These are phyloP conservation scores for Drosophila simulans DNA, from an alignment of 1,140 invertebrate genomes.

Conservation along the genomic window DNA sequence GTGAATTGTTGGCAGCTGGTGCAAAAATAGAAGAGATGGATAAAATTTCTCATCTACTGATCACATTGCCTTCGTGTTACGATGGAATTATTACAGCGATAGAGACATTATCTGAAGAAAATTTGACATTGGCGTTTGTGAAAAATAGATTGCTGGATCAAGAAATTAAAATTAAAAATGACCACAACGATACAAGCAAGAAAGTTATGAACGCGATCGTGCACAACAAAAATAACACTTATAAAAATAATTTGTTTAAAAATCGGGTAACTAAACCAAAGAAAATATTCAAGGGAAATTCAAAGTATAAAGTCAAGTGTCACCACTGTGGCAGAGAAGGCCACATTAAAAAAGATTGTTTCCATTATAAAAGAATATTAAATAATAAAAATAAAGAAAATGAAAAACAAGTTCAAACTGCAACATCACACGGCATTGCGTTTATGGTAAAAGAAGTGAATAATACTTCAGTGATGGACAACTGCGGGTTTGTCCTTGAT, in stretches of 20 bases:
- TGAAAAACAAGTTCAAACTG: constrained; percentile 8
- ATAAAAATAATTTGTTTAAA: constrained; percentile 2
- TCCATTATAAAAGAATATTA: constrained; percentile 7
- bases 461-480: neutral
- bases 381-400: constrained; percentile 7
- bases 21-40: constrained; percentile 9
- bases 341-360: constrained; percentile 18
- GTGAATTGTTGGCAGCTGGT: constrained; percentile 42
- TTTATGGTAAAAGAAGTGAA: constrained; percentile 22
- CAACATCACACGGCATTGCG: constrained; percentile 21
- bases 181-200: constrained; percentile 12
- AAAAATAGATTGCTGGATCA: too few species aligned
- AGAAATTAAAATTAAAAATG: neutral
- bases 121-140: too few species aligned
- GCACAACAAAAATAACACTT: neutral
- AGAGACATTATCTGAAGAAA: too few species aligned
- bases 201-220: constrained; percentile 4
- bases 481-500: constrained; percentile 26
- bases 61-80: too few species aligned
- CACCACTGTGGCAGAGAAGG: constrained; percentile 5
- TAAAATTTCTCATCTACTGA: too few species aligned
- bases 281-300: constrained; percentile 12
- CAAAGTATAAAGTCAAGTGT: constrained; percentile 12
- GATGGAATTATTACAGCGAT: too few species aligned
- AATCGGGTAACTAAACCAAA: constrained; percentile 5